phyloP scores from a whole-genome alignment of 2,797 vertebrate species.

The Phoeniculus purpureus region DNA sequence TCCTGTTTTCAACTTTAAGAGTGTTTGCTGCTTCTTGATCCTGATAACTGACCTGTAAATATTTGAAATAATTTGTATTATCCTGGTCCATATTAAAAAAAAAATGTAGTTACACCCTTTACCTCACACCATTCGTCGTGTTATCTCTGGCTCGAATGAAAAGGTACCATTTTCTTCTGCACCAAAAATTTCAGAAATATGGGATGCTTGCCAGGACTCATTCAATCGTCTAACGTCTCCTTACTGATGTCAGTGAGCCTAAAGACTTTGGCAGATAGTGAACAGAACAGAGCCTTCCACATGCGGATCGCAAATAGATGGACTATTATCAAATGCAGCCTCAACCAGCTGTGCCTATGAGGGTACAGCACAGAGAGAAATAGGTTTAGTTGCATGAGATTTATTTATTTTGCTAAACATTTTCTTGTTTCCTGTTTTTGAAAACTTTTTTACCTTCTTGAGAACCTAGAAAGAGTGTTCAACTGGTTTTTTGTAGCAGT shows the following conservation, averaged over 20 bases:
- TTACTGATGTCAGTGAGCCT: neutral
- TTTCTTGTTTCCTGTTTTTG: too few relatives aligned
- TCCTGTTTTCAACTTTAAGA: neutral
- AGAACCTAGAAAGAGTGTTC: neutral
- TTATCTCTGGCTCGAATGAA: neutral
- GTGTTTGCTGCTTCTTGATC: neutral
- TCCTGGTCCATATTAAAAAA: neutral
- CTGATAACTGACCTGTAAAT: neutral
- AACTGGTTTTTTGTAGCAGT: conserved; percentile 4
- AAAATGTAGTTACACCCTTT: neutral
- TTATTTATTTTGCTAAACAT: neutral
- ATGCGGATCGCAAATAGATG: neutral
- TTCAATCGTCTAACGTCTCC: neutral
- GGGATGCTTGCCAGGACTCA: neutral
- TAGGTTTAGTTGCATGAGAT: neutral
- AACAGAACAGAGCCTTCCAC: neutral
- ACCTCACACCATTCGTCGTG: neutral
- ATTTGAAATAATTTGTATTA: neutral
- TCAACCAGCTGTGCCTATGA: neutral
- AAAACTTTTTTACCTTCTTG: neutral
- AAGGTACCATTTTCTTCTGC: neutral
- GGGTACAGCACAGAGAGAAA: neutral
- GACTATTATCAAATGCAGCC: neutral
- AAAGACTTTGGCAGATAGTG: neutral
- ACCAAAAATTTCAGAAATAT: neutral